Evolutionary conservation across 2,888 invertebrate genomes (phyloP), one percentile per base, ranked within the genome.

Genomic region (Ophion ventricosus): DNA sequence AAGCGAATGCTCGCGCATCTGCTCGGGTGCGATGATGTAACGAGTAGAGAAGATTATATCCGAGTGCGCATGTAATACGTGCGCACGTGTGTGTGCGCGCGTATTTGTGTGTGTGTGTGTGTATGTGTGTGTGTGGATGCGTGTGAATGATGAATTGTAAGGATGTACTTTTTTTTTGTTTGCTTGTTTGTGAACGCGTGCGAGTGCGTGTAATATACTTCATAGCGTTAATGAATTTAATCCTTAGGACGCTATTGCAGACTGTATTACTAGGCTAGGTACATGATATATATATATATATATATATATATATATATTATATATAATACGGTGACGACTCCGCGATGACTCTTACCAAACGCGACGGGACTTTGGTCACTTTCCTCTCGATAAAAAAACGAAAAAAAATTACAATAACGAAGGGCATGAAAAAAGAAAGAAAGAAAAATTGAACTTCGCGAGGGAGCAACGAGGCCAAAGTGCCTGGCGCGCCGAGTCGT

Each of bases 171-270:
- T 85, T 69, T 86, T 84, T 82, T 83, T 84, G 82, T 88, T 85
- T 87, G 87, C 87, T 86, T 83, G 70, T 80, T 77, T 67, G 67
- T 29, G 81, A 85, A 88, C 86, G 90, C 89, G 92, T 90, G 90
- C 90, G 91, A 92, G 87, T 92, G 91, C 89, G 92, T 92, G 92
- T 92, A 92, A 92, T 90, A 92, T 92, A 92, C 89, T 91, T 90
- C 25, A 87, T 90, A 90, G 84, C 86, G 88, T 90, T 90, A 89
- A 90, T 90, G 87, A 91, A 91, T 84, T 88, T 92, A 91, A 91
- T 91, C 90, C 88, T 90, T 89, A 88, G 87, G 82, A 87, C 80
- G 87, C 88, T 88, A 90, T 87, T 87, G 92, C 92, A 92, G 92
- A 93, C 92, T 93, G 92, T 93, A 93, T 93, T 93, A 93, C 89